Conservation (phyloP, 2,888 invertebrate species). For the Atethmia centrago region DNA sequence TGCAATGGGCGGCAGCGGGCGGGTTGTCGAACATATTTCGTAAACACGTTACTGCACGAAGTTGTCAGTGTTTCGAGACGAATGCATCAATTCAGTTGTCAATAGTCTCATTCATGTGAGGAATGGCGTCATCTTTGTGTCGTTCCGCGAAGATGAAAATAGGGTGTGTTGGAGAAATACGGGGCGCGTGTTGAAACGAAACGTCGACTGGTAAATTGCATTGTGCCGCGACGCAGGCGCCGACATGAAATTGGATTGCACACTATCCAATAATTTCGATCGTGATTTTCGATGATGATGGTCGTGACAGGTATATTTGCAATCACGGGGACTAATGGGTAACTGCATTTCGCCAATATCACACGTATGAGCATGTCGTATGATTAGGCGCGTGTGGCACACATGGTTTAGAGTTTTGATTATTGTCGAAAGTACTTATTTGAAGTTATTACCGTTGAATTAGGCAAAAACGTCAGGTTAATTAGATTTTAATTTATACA, state of each 20-base stretch:
- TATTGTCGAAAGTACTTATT: constrained; percentile 22
- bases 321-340: constrained; percentile 50
- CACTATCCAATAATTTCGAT: constrained; percentile 83
- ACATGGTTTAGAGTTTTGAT: constrained; percentile 14
- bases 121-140: constrained; percentile 74
- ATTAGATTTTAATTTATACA: constrained; percentile 70
- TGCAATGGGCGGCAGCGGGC: constrained; percentile 71
- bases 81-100: constrained; percentile 68
- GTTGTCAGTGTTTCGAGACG: constrained; percentile 62
- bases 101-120: constrained; percentile 75
- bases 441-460: constrained; percentile 57
- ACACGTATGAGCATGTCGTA: constrained; percentile 35
- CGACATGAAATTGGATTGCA: constrained; percentile 85
- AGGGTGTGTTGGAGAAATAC: constrained; percentile 72
- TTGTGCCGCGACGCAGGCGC: constrained; percentile 80
- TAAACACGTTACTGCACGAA: constrained; percentile 58
- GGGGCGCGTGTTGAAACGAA: constrained; percentile 83
- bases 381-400: constrained; percentile 19
- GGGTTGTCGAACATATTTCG: constrained; percentile 66
- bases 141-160: constrained; percentile 77
- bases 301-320: constrained; percentile 77
- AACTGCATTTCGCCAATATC: constrained; percentile 45
- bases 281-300: constrained; percentile 84
- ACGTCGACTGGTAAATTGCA: constrained; percentile 83
- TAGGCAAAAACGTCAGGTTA: constrained; percentile 69